Evolutionary conservation across 2,113 vertebrate species (phyloP).

Genomic region (Oreotrochilus melanogaster): DNA sequence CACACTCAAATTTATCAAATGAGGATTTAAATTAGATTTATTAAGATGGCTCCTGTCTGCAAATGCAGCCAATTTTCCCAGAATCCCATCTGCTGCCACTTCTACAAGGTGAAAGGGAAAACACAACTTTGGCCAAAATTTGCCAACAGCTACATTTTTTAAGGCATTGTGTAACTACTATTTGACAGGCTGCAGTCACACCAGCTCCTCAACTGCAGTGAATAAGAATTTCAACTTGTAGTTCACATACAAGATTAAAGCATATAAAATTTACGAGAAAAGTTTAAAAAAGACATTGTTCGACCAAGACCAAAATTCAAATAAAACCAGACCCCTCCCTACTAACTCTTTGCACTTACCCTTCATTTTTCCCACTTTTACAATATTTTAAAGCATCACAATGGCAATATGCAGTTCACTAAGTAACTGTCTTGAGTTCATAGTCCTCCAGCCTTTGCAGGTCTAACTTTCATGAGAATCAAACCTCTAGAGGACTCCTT

Average conservation of each 20-base stretch:
- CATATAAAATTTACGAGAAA: background rate
- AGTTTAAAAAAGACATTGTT: background rate
- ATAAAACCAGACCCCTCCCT: background rate
- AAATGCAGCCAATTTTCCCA: background rate
- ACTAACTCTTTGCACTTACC: background rate
- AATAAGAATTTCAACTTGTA: background rate
- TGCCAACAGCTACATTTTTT: background rate
- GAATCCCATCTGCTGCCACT: background rate
- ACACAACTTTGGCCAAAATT: background rate
- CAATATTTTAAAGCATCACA: background rate
- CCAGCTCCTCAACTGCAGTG: background rate
- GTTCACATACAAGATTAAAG: background rate
- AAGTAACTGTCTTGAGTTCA: background rate
- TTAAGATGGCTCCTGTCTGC: background rate
- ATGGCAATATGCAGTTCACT: background rate
- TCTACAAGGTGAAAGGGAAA: slow-evolving; percentile 18
- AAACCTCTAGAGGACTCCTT: background rate
- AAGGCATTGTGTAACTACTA: background rate
- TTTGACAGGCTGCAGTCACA: background rate
- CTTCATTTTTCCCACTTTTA: background rate
- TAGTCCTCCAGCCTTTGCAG: background rate
- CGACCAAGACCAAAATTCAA: background rate
- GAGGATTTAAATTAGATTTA: slow-evolving; percentile 21
- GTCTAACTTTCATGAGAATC: background rate
- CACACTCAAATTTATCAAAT: background rate